Percentiles rank a stretch among this genome's conserved stretches.
These are phyloP conservation scores for Brachypterus glaber DNA, from an alignment of 2,888 invertebrate genomes.

Conservation along the genomic window DNA sequence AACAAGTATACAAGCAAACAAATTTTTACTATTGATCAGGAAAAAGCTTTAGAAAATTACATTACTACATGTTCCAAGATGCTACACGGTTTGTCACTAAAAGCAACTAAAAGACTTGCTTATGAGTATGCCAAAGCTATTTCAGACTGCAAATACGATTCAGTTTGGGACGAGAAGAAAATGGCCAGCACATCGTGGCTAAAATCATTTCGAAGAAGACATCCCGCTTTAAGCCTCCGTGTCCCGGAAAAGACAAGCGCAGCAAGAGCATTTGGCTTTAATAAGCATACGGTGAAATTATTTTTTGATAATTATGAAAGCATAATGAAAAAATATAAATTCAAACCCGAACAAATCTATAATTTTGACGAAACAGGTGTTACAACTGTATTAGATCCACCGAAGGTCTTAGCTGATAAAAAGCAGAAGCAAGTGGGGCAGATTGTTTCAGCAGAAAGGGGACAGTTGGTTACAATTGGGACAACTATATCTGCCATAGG, in stretches of 20 bases:
- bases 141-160: too few relatives aligned
- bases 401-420: slow-evolving; percentile 26
- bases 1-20: too few relatives aligned
- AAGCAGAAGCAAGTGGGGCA: slow-evolving; percentile 25
- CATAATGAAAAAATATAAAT: slow-evolving; percentile 3
- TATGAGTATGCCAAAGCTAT: too few relatives aligned
- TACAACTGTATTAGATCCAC: slow-evolving; percentile 23
- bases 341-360: slow-evolving; percentile 10
- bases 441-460: slow-evolving; percentile 12
- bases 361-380: slow-evolving; percentile 28
- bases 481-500: slow-evolving; percentile 22
- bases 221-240: too few relatives aligned
- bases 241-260: slow-evolving; percentile 27
- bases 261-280: slow-evolving; percentile 27
- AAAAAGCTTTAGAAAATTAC: too few relatives aligned
- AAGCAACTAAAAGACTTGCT: too few relatives aligned
- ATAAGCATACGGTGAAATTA: slow-evolving; percentile 20
- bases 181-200: too few relatives aligned
- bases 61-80: too few relatives aligned
- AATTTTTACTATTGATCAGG: too few relatives aligned
- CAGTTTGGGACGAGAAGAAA: too few relatives aligned
- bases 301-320: slow-evolving; percentile 22
- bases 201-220: too few relatives aligned
- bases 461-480: slow-evolving; percentile 19
- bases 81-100: too few relatives aligned